Conservation (phyloP, 2,113 vertebrate species). For the Erinaceus europaeus region DNA sequence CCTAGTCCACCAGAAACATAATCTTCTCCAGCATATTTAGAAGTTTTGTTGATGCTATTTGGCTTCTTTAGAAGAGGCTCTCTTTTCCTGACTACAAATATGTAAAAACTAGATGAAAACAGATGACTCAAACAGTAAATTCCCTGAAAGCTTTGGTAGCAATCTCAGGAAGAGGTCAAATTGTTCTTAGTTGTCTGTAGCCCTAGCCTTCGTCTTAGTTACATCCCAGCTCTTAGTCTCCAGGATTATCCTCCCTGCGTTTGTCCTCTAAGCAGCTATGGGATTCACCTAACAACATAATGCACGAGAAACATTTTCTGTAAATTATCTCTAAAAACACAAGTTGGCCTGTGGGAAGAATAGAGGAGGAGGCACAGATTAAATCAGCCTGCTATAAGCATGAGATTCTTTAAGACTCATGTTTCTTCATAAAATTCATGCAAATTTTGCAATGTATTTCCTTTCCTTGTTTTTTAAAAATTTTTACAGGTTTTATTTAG, state of each 20-base stretch:
- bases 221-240: background rate
- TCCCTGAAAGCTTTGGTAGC: background rate
- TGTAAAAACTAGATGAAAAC: background rate
- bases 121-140: background rate
- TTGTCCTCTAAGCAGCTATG: background rate
- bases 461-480: background rate
- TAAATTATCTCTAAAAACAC: background rate
- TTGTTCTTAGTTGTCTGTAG: background rate
- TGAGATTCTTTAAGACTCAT: background rate
- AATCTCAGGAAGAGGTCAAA: background rate
- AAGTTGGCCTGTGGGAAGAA: background rate
- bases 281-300: background rate
- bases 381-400: background rate
- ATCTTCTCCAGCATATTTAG: background rate
- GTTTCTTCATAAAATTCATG: background rate
- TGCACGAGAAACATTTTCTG: background rate
- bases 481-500: conserved; percentile 19
- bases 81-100: background rate
- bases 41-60: background rate
- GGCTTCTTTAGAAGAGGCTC: background rate
- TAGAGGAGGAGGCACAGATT: background rate
- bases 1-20: too few species aligned
- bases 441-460: background rate
- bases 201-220: background rate
- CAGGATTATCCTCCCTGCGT: background rate